Evolutionary conservation across 1,140 invertebrate genomes (phyloP), one percentile per base, ranked within the genome.

Genomic region (Helicoverpa armigera): DNA sequence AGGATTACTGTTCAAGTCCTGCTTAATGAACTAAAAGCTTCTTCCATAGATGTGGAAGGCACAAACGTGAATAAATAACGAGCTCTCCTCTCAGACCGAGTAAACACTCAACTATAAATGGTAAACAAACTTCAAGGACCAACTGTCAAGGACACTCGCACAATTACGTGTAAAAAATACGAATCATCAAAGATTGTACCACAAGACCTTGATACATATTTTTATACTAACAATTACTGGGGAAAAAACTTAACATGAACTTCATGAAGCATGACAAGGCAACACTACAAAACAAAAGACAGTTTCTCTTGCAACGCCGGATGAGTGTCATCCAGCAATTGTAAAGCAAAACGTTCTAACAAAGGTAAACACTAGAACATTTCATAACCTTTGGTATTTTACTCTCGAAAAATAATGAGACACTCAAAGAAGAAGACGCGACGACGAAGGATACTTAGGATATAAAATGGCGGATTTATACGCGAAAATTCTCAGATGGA

Each of bases 371-470:
- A 18, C n/a, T n/a, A 18, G 16, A 43, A 53, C 50, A 7, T 18
- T 69, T 14, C 50, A 53, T 73, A 29, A 58, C 70, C 70, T 73
- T 73, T 73, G 70, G 56, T 53, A 73, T 73, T 73, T 5, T 7
- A 73, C 14, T 56, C 58, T 23, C 58, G 5, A 73, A 72, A 72
- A 35, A 51, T 73, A 73, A 73, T 58, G 70, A 73, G 29, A 11
- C 48, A 58, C 54, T 58, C 10, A 58, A 58, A 18, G 50, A 10
- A 73, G 18, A n/a, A 58, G 53, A 50, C 13, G n/a, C 54, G 13
- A 13, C 10, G 31, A 73, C 18, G 12, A 14, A 56, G 53, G 31
- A 73, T 35, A 12, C 53, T 56, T 16, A 35, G 35, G 29, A 14
- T 29, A 56, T 16, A 56, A 58, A 54, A 56, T 18, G 14, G 16